These are phyloP conservation scores for Petrolisthes manimaculis DNA, from an alignment of 2,888 invertebrate genomes.

Conservation along the genomic window DNA sequence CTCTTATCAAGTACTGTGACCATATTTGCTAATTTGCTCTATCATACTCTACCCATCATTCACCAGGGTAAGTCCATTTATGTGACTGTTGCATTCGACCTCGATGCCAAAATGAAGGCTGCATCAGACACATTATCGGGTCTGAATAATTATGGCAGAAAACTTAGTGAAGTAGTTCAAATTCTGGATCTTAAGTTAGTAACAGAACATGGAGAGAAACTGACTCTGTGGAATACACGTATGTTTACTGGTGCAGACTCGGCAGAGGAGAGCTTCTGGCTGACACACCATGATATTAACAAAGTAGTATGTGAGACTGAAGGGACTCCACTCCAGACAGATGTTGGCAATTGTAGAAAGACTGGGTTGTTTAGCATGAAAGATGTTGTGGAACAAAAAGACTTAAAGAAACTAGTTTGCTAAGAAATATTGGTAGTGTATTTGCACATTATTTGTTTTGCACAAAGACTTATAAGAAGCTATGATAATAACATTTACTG, in stretches of 20 bases:
- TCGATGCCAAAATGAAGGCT: constrained; percentile 47
- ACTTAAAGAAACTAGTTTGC: constrained; percentile 25
- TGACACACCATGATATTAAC: constrained; percentile 44
- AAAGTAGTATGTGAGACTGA: constrained; percentile 25
- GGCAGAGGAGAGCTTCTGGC: constrained; percentile 60
- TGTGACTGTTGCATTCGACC: constrained; percentile 59
- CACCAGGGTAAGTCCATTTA: constrained; percentile 13
- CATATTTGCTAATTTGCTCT: constrained; percentile 38
- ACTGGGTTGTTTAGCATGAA: constrained; percentile 49
- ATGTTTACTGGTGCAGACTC: constrained; percentile 40
- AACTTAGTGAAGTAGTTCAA: constrained; percentile 23
- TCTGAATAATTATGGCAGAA: constrained; percentile 28
- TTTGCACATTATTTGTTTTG: too few species aligned
- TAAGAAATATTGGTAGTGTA: too few species aligned
- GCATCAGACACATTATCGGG: constrained; percentile 19
- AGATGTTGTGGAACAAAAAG: constrained; percentile 47
- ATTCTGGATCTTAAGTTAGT: constrained; percentile 26
- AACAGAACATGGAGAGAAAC: neutral
- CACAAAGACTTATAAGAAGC: too few species aligned
- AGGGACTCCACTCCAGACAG: constrained; percentile 24
- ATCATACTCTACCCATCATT: constrained; percentile 60
- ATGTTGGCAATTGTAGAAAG: constrained; percentile 1
- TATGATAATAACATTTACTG: too few species aligned
- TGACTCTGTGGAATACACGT: constrained; percentile 52
- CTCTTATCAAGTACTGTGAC: neutral